Conservation (phyloP, 1,140 invertebrate genomes). For the Euborellia annulipes region DNA sequence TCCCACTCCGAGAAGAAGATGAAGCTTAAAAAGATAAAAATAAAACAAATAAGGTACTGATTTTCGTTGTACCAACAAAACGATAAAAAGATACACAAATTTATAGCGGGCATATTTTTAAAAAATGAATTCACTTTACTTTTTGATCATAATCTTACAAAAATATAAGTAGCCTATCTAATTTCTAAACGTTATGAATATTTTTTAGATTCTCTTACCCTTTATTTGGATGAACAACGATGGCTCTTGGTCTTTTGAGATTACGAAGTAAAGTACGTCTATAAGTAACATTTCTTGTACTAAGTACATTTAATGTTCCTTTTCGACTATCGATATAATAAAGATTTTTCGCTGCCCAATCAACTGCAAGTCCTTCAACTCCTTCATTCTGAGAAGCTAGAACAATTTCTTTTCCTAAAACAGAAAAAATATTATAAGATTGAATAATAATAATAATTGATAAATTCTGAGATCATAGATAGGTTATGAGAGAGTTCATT, state of each 20-base stretch:
- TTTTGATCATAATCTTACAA: too few relatives aligned
- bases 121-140: too few relatives aligned
- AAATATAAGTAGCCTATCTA: background rate
- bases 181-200: background rate
- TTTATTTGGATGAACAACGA: constrained; percentile 90
- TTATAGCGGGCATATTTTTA: background rate
- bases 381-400: constrained; percentile 92
- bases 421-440: too few relatives aligned
- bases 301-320: constrained; percentile 87
- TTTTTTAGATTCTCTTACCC: constrained; percentile 35
- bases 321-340: constrained; percentile 96
- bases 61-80: background rate
- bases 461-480: too few relatives aligned
- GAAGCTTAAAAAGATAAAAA: constrained; percentile 26
- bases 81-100: too few relatives aligned
- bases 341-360: constrained; percentile 93
- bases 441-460: too few relatives aligned
- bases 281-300: constrained; percentile 68
- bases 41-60: background rate
- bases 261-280: constrained; percentile 73
- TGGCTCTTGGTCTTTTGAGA: constrained; percentile 79
- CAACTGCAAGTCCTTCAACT: constrained; percentile 90
- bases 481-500: too few relatives aligned
- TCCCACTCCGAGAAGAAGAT: constrained; percentile 96
- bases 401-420: constrained; percentile 66